phyloP scores from a whole-genome alignment of 2,113 vertebrate genomes.

The Cyphomyrus plagiostoma region DNA sequence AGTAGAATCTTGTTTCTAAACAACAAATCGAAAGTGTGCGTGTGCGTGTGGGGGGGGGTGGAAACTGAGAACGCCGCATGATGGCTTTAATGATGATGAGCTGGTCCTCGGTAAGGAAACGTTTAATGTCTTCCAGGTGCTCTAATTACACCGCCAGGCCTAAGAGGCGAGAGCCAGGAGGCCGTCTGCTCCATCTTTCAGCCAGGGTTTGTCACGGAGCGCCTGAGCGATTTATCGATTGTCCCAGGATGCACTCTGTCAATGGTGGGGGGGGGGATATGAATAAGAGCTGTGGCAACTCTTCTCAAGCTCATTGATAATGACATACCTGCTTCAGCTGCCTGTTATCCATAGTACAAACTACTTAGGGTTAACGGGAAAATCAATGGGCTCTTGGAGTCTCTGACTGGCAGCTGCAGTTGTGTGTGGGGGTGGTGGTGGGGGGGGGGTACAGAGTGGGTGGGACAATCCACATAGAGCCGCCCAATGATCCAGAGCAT shows the following conservation, averaged over 20 bases:
- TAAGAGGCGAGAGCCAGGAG: conserved; percentile 28
- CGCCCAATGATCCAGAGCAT: conserved; percentile 78
- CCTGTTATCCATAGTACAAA: conserved; percentile 94
- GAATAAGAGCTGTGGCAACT: conserved; percentile 75
- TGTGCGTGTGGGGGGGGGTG: background rate
- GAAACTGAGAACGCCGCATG: background rate
- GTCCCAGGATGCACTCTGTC: conserved; percentile 70
- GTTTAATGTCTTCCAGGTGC: conserved; percentile 37
- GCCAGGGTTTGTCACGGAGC: conserved; percentile 64
- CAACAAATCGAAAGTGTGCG: background rate
- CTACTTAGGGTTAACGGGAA: conserved; percentile 98
- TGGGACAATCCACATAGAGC: conserved; percentile 80
- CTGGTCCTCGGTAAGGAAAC: conserved; percentile 27
- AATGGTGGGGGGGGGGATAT: conserved; percentile 69
- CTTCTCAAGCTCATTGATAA: conserved; percentile 94
- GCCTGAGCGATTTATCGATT: conserved; percentile 88
- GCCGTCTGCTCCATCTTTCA: conserved; percentile 44
- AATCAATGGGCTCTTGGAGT: conserved; percentile 89
- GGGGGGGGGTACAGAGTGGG: conserved; percentile 67
- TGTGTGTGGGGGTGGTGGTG: conserved; percentile 77
- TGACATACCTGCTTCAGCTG: conserved; percentile 94
- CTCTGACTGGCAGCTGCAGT: conserved; percentile 95
- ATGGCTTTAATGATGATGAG: conserved; percentile 28
- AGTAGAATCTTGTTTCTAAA: background rate
- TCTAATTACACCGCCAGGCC: conserved; percentile 37